A percentile compares a stretch with the other conserved stretches of the same genome.
Evolutionary conservation across 2,888 invertebrate genomes (phyloP).

Genomic region (Tiliacea aurago): DNA sequence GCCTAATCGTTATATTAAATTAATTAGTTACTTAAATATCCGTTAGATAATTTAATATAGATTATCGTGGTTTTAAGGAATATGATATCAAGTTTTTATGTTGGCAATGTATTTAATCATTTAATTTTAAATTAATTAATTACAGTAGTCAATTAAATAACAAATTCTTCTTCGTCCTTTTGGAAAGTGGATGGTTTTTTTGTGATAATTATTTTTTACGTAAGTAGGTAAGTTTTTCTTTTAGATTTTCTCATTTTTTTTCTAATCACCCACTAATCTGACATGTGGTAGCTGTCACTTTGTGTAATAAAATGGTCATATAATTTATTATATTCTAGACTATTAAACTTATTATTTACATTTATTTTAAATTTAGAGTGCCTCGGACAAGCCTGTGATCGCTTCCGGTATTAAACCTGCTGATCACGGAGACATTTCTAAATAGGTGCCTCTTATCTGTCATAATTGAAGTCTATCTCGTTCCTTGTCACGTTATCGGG

Average conservation of each 20-base stretch:
- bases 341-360: too few relatives aligned
- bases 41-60: constrained; percentile 24
- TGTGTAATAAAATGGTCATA: too few relatives aligned
- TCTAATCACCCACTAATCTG: too few relatives aligned
- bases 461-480: too few relatives aligned
- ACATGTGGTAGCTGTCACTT: too few relatives aligned
- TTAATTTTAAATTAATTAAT: constrained; percentile 18
- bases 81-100: background rate
- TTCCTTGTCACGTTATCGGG: too few relatives aligned
- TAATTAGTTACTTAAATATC: constrained; percentile 26
- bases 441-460: too few relatives aligned
- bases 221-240: background rate
- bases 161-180: background rate
- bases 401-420: too few relatives aligned
- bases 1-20: constrained; percentile 20
- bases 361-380: too few relatives aligned
- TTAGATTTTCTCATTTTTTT: background rate
- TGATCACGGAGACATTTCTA: too few relatives aligned
- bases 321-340: too few relatives aligned
- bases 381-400: too few relatives aligned
- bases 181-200: background rate
- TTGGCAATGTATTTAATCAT: constrained; percentile 12
- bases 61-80: constrained; percentile 8
- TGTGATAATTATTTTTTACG: background rate
- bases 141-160: background rate